Percentiles rank a stretch among this genome's conserved stretches.
Evolutionary conservation across 23 tunicate genomes (phyloP).

Genomic region (Trididemnum clinides): DNA sequence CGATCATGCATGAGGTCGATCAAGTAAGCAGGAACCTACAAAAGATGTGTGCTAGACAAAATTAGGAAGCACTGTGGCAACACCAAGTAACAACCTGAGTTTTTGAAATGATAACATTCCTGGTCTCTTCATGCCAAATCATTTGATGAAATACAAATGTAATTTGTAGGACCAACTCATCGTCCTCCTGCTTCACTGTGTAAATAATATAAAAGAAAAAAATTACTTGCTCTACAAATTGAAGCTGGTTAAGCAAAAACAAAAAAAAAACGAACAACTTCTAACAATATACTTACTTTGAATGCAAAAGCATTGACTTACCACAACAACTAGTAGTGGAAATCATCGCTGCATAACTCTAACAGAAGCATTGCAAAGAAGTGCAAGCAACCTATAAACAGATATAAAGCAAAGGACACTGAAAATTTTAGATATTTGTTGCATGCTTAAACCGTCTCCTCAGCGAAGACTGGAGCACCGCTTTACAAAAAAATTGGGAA

Average conservation of each 20-base stretch:
- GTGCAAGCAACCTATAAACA: no score
- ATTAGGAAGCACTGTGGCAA: neutral
- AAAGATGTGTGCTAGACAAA: neutral
- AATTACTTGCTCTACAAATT: neutral
- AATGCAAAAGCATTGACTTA: no score
- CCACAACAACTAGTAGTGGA: no score
- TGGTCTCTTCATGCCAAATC: constrained; percentile 96
- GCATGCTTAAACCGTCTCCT: no score
- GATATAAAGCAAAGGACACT: no score
- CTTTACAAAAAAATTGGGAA: no score
- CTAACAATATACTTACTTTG: no score
- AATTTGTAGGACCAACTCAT: constrained; percentile 93
- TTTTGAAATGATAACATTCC: constrained; percentile 75
- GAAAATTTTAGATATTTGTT: no score
- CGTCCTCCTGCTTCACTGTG: constrained; percentile 96
- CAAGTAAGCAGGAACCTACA: constrained; percentile 95
- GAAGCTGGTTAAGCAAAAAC: neutral
- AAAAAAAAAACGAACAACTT: neutral
- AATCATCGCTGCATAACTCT: no score
- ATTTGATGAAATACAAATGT: constrained; percentile 97
- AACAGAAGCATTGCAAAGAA: no score
- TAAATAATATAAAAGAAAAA: neutral
- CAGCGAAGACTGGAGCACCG: no score
- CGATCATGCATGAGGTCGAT: constrained; percentile 98
- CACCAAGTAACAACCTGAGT: constrained; percentile 59